A percentile compares a stretch with the other conserved stretches of the same genome.
These are phyloP conservation scores for Lasioglossum malachurum DNA, from an alignment of 2,888 invertebrate genomes.

Conservation along the genomic window DNA sequence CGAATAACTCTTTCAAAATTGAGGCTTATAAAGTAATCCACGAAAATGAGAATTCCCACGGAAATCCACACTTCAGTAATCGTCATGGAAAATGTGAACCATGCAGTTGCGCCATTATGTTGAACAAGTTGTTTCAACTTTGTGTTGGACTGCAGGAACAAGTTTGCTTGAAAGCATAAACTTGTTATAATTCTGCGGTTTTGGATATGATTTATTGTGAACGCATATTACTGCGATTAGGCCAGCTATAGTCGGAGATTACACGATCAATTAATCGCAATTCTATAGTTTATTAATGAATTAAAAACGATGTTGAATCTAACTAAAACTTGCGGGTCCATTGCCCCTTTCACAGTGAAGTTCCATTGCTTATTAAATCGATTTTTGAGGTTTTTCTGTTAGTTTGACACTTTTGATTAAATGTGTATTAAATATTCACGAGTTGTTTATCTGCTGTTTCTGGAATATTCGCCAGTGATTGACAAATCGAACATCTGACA, in stretches of 20 bases:
- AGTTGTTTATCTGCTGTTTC: neutral
- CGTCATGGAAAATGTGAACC: neutral
- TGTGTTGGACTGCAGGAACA: neutral
- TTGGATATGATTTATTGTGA: neutral
- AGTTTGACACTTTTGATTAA: neutral
- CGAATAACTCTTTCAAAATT: no score
- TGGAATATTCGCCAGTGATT: neutral
- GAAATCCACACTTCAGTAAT: neutral
- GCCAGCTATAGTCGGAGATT: neutral
- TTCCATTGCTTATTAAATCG: no score
- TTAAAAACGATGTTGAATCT: neutral
- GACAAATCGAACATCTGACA: neutral
- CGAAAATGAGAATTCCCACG: neutral
- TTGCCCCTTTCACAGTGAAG: no score
- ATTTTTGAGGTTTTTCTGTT: no score
- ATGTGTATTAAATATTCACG: neutral
- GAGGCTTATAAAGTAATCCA: no score
- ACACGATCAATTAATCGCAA: neutral
- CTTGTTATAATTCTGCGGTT: neutral
- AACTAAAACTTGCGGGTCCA: neutral
- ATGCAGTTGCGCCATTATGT: neutral
- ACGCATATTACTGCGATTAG: neutral
- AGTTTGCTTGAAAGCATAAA: neutral
- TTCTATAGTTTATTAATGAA: neutral
- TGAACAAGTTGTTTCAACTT: neutral